Conservation (phyloP, 2,888 invertebrate species). For the Ethmia dodecea region DNA sequence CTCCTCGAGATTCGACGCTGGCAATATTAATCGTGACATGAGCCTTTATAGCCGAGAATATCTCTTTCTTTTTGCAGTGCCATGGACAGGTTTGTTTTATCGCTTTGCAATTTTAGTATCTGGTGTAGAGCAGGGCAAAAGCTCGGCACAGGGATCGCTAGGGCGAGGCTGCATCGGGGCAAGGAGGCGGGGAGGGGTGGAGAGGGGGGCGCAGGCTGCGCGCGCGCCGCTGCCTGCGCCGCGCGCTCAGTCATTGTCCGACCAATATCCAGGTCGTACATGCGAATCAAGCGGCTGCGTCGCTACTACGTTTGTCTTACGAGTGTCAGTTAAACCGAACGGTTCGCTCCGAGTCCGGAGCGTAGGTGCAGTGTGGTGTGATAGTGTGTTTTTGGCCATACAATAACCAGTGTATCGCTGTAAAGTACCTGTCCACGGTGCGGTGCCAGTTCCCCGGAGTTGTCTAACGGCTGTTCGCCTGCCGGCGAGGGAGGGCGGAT, state of each 20-base stretch:
- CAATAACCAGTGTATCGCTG: slow-evolving; percentile 70
- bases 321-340: slow-evolving; percentile 63
- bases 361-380: slow-evolving; percentile 68
- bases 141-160: slow-evolving; percentile 51
- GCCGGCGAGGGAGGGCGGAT: slow-evolving; percentile 68
- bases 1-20: not conserved
- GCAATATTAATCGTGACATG: not conserved
- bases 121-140: slow-evolving; percentile 52
- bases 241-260: slow-evolving; percentile 69
- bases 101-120: slow-evolving; percentile 51
- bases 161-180: slow-evolving; percentile 41
- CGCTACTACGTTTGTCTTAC: slow-evolving; percentile 60
- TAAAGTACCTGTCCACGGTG: slow-evolving; percentile 59
- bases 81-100: slow-evolving; percentile 51
- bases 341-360: slow-evolving; percentile 59
- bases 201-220: slow-evolving; percentile 44
- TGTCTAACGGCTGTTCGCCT: slow-evolving; percentile 70
- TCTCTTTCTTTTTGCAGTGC: slow-evolving; percentile 32
- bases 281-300: slow-evolving; percentile 50
- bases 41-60: slow-evolving; percentile 13
- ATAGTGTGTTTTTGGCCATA: slow-evolving; percentile 74
- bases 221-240: slow-evolving; percentile 56
- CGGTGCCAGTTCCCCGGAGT: slow-evolving; percentile 60
- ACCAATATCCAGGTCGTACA: slow-evolving; percentile 65
- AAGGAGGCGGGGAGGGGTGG: slow-evolving; percentile 25